Base-by-base conservation (phyloP, 2,888 invertebrate species). In the Chrysotoxum bicinctum region DNA sequence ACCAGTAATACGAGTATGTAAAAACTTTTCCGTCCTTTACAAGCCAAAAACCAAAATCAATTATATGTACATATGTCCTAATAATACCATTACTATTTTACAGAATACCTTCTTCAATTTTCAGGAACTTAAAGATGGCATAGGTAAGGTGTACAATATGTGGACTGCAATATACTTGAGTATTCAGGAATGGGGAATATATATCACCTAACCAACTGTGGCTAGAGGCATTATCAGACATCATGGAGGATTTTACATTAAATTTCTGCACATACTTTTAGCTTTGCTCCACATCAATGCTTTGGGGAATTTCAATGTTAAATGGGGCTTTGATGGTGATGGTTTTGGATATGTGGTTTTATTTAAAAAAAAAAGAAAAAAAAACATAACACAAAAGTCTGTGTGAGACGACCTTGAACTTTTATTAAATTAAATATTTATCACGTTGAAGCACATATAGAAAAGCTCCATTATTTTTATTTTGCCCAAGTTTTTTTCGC, bases 241-340 rank as follows among this genome's bases (percentile, higher is more conserved):
- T 58, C 48, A 56, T 64, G 37, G 64, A n/a, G 16, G 16, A 48
- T 79, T 72, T 56, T 43, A 58, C 50, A 48, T 23, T n/a, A 26
- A 40, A 66, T 19, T 64, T 21, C 26, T 16, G 43, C 19, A n/a
- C 43, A 60, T 37, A 62, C 19, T 40, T n/a, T 5, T 30, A 32
- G 40, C 40, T 40, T 50, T 3, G 8, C 40, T 64, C 14, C 16
- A 30, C 21, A 16, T 43, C 30, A 60, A 68, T 30, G 32, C 73
- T 68, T 68, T 68, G 12, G 74, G 60, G 73, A 37, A 80, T 74
- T 80, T 60, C 52, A 68, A 68, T 68, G 68, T 60, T 74, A 80
- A 69, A 80, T 58, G 60, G 32, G 45, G 48, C 52, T 43, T 52
- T 66, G 68, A n/a, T 37, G 60, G 79, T 54, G 48, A 74, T 69